Conservation (phyloP, 2,113 vertebrate species). For the Pelvicachromis taeniatus region DNA sequence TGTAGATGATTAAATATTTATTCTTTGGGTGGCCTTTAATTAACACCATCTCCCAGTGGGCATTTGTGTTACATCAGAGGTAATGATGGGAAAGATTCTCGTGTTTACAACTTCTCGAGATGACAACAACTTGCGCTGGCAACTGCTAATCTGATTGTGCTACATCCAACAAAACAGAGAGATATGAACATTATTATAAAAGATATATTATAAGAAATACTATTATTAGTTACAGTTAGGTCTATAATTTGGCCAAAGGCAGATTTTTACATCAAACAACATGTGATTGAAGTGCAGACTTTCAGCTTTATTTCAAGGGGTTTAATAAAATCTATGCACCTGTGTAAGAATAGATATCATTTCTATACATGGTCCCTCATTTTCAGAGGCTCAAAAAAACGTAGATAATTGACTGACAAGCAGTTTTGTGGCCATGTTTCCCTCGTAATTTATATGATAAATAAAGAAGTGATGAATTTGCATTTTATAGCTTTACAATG, state of each 20-base stretch:
- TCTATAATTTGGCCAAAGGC: neutral
- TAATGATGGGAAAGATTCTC: neutral
- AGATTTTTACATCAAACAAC: neutral
- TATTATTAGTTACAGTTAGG: neutral
- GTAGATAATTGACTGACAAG: neutral
- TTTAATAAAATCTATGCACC: neutral
- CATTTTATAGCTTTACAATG: neutral
- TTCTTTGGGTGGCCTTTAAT: neutral
- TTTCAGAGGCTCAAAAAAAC: neutral
- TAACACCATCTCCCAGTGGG: neutral
- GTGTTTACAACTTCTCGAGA: neutral
- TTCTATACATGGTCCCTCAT: neutral
- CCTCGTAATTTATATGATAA: neutral
- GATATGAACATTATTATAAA: neutral
- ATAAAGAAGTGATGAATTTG: neutral
- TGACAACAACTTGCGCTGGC: neutral
- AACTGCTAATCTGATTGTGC: neutral
- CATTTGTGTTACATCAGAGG: rapidly evolving
- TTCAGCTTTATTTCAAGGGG: neutral
- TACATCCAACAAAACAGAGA: neutral
- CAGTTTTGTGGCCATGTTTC: neutral
- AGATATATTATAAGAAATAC: neutral
- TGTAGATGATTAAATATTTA: neutral
- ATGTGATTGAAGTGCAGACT: neutral
- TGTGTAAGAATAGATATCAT: neutral